Evolutionary conservation across 2,888 invertebrate species (phyloP), one percentile per base, ranked within the genome.

Genomic region (Lasioglossum calceatum): DNA sequence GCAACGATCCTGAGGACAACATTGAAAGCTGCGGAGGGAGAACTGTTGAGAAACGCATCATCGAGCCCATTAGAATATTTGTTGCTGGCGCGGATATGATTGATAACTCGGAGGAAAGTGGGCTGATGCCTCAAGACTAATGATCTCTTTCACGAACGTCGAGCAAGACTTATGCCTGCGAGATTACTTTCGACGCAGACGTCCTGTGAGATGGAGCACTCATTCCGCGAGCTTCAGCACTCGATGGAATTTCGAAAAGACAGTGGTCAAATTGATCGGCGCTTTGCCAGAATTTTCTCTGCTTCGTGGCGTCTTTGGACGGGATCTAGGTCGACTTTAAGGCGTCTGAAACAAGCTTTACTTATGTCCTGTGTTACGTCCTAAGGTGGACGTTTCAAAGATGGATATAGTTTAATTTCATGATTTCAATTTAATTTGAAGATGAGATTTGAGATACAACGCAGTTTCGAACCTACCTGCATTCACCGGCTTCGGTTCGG

Each of bases 341-440:
- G 71, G 27, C 71, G 79, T 85, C 86, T 79, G 84, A 80, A 82
- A 86, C 90, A 84, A 89, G 86, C 86, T 81, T 27, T 77, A 81
- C 84, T 67, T 74, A 27, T 12, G 3, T 27, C 12, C n/a, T 32
- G 32, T 32, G 32, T 32, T 32, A 32, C 32, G 32, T 32, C 32
- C 32, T 32, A 32, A 32, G 32, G 1, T 32, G 32, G 32, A 1
- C 1, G 32, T 32, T 32, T 32, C 1, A 1, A 32, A 32, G 32
- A 32, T 32, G 32, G 32, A 32, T 32, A 32, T 32, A 32, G 32
- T 32, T 32, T 32, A 32, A 32, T 32, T 32, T 32, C 1, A 32
- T 32, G 32, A 32, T 32, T 32, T 32, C 1, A 32, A 32, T 32
- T 32, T 32, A 32, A 1, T 32, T 32, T 32, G 32, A 32, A 32